A percentile compares a stretch with the other conserved stretches of the same genome.
Evolutionary conservation across 2,113 vertebrate species (phyloP).

Genomic region (Muscicapa adusta): DNA sequence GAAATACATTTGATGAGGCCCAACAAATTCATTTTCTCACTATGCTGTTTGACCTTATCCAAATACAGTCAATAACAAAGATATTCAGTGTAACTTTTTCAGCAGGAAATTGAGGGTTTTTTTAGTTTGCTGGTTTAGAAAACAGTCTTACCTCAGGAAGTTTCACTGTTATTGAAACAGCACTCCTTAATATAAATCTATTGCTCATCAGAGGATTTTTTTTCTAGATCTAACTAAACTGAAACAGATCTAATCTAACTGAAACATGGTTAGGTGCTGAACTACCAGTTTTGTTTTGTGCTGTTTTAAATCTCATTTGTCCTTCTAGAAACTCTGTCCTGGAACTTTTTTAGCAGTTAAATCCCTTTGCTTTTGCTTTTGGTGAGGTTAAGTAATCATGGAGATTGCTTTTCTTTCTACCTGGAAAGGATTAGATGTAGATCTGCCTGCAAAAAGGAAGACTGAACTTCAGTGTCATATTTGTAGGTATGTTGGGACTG

Average conservation of each 20-base stretch:
- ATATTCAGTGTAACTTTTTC: not conserved
- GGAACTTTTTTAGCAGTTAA: not conserved
- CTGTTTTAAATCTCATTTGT: not conserved
- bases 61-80: not conserved
- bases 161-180: not conserved
- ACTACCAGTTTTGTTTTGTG: not conserved
- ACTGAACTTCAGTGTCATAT: not conserved
- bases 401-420: not conserved
- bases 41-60: not conserved
- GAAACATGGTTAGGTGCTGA: not conserved
- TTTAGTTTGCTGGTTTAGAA: not conserved
- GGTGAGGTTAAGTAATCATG: not conserved
- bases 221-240: not conserved
- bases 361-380: not conserved
- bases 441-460: not conserved
- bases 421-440: not conserved
- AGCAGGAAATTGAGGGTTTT: not conserved
- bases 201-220: conserved; percentile 11
- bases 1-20: not conserved
- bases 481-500: not conserved
- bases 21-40: not conserved
- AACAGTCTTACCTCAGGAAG: not conserved
- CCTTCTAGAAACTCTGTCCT: not conserved
- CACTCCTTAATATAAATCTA: not conserved
- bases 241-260: too few relatives aligned